Conservation (phyloP, 2,113 vertebrate species). For the Puma concolor region DNA sequence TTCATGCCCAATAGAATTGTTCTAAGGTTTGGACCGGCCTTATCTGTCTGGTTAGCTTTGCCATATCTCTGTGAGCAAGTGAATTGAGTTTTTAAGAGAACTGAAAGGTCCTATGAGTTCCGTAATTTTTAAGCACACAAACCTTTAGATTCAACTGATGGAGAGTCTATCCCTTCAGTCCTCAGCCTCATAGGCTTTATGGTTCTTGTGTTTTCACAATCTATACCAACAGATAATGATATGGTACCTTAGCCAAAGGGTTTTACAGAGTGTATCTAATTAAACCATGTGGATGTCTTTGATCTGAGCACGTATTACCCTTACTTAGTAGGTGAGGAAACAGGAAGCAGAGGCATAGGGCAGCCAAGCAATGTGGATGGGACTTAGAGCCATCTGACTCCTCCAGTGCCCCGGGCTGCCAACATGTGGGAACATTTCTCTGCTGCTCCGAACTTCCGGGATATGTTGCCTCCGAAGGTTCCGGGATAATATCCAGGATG, state of each 20-base stretch:
- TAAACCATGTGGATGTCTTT: constrained; percentile 62
- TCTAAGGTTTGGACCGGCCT: not conserved
- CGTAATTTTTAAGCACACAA: not conserved
- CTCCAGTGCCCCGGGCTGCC: not conserved
- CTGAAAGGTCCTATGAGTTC: not conserved
- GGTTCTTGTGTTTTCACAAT: constrained; percentile 45
- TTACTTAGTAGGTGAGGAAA: constrained; percentile 51
- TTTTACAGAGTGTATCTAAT: constrained; percentile 57
- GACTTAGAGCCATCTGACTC: not conserved
- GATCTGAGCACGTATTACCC: constrained; percentile 44
- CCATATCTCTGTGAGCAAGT: not conserved
- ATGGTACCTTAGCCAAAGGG: constrained; percentile 52
- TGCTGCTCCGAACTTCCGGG: not conserved
- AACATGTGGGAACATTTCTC: not conserved
- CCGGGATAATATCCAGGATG: not conserved
- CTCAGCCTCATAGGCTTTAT: constrained; percentile 13
- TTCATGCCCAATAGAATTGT: not conserved
- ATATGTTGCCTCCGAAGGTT: not conserved
- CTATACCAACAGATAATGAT: constrained; percentile 58
- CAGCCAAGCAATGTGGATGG: not conserved
- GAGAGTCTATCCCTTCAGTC: not conserved
- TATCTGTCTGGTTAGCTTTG: constrained; percentile 30
- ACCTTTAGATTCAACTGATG: not conserved
- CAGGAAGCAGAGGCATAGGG: not conserved
- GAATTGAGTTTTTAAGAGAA: constrained; percentile 25